phyloP scores from a whole-genome alignment of 2,797 vertebrate genomes.

The Xenentodon cancila region DNA sequence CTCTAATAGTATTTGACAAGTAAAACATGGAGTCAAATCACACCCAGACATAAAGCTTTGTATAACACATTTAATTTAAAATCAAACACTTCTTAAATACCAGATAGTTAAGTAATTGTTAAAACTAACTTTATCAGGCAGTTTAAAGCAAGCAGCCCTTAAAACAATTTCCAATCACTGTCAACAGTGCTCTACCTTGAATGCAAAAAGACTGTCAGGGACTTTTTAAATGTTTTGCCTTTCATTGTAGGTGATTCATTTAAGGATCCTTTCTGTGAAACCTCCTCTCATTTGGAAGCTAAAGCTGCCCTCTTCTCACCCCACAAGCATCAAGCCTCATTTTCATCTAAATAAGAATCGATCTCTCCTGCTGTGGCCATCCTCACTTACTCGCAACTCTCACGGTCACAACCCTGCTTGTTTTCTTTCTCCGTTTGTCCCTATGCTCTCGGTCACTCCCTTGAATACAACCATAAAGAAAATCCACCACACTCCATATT shows the following conservation, averaged over 20 bases:
- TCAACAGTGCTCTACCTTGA: slow-evolving; percentile 37
- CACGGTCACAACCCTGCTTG: slow-evolving; percentile 80
- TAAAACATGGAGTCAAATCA: too few relatives aligned
- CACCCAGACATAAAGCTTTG: too few relatives aligned
- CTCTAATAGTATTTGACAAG: too few relatives aligned
- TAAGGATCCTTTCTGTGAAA: slow-evolving; percentile 68
- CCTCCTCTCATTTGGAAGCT: slow-evolving; percentile 79
- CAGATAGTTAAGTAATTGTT: too few relatives aligned
- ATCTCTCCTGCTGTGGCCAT: slow-evolving; percentile 82
- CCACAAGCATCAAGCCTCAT: slow-evolving; percentile 85
- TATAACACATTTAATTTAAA: too few relatives aligned
- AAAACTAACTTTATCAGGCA: slow-evolving; percentile 16
- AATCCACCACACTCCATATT: slow-evolving; percentile 33
- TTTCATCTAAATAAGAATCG: slow-evolving; percentile 91
- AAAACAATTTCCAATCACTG: slow-evolving; percentile 35
- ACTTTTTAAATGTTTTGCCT: slow-evolving; percentile 61
- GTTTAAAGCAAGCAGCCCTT: slow-evolving; percentile 24
- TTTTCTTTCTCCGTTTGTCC: slow-evolving; percentile 67
- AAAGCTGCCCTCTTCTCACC: slow-evolving; percentile 82
- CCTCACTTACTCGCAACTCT: slow-evolving; percentile 79
- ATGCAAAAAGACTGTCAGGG: slow-evolving; percentile 49
- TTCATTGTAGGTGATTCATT: slow-evolving; percentile 63
- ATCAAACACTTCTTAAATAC: too few relatives aligned
- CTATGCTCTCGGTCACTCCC: slow-evolving; percentile 57
- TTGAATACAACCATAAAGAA: slow-evolving; percentile 50